These are phyloP conservation scores for Teleogryllus oceanicus DNA, from an alignment of 2,888 invertebrate species.

Conservation along the genomic window DNA sequence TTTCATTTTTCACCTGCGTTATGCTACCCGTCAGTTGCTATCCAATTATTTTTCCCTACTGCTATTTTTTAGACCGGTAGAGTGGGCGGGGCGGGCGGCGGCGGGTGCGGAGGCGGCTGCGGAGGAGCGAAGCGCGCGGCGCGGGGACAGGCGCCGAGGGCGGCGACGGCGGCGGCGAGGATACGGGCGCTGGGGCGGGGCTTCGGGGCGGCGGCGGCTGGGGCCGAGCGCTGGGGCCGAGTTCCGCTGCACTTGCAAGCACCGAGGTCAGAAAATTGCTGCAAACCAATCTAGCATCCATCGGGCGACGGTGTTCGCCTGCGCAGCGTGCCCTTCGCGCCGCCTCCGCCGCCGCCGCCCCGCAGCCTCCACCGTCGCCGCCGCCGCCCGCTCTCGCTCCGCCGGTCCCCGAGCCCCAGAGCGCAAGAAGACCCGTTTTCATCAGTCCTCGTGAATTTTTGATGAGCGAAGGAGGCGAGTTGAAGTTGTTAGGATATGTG, in stretches of 20 bases:
- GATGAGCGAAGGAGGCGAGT: conserved; percentile 37
- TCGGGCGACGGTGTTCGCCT: conserved; percentile 30
- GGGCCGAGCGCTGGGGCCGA: neutral
- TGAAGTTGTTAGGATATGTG: conserved; percentile 34
- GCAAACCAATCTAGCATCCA: conserved; percentile 38
- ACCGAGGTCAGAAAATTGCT: conserved; percentile 35
- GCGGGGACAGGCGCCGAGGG: conserved; percentile 19
- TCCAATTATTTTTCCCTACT: conserved; percentile 37
- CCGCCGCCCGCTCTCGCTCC: neutral
- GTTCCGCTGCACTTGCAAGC: neutral
- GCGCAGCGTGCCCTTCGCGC: neutral
- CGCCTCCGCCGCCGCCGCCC: neutral
- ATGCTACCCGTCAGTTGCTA: conserved; percentile 37
- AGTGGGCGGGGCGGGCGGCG: conserved; percentile 22
- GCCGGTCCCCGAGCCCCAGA: neutral
- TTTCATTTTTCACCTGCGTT: conserved; percentile 39
- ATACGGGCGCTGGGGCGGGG: neutral
- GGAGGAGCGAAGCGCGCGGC: conserved; percentile 18
- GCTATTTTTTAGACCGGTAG: conserved; percentile 29
- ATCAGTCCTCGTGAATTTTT: conserved; percentile 40
- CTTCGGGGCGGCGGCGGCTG: neutral
- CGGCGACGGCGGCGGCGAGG: neutral
- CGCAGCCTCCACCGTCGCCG: too few species aligned
- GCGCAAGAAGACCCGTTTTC: conserved; percentile 39
- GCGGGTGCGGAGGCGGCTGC: conserved; percentile 11